Evolutionary conservation across 2,797 vertebrate species (phyloP).

Genomic region (Neolamprologus multifasciatus): DNA sequence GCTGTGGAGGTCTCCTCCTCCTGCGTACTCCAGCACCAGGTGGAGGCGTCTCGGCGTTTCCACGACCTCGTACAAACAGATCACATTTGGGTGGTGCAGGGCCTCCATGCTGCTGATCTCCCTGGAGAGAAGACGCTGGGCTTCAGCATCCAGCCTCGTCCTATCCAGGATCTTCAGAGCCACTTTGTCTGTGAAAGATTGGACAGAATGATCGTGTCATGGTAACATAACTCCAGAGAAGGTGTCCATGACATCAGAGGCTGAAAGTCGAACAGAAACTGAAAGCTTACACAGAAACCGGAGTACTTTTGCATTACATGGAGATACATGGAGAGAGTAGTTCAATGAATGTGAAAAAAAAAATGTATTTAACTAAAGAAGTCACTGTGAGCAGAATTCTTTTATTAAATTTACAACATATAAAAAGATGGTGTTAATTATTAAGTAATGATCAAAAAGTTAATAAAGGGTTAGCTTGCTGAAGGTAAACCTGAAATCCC

Average conservation of each 20-base stretch:
- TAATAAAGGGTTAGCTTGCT: not conserved
- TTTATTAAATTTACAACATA: not conserved
- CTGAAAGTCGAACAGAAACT: not conserved
- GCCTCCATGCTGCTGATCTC: conserved; percentile 93
- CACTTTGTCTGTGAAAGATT: conserved; percentile 83
- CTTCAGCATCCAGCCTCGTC: conserved; percentile 82
- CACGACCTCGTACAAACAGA: conserved; percentile 92
- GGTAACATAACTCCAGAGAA: not conserved
- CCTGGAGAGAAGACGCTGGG: conserved; percentile 82
- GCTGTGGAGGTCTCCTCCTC: conserved; percentile 89
- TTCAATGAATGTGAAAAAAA: not conserved
- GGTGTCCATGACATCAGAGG: not conserved
- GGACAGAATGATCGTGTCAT: not conserved
- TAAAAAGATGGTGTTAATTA: not conserved
- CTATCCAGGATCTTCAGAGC: conserved; percentile 95
- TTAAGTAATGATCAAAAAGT: not conserved
- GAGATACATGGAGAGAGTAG: not conserved
- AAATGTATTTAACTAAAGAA: not conserved
- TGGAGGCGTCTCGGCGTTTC: conserved; percentile 87
- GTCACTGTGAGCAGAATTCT: not conserved
- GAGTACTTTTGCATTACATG: not conserved
- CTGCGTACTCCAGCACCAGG: conserved; percentile 91
- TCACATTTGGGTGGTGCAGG: conserved; percentile 87
- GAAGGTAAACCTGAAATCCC: not conserved
- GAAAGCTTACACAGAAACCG: not conserved